Conservation (phyloP, 2,888 invertebrate species). For the Drosophila nr. perissopoda region DNA sequence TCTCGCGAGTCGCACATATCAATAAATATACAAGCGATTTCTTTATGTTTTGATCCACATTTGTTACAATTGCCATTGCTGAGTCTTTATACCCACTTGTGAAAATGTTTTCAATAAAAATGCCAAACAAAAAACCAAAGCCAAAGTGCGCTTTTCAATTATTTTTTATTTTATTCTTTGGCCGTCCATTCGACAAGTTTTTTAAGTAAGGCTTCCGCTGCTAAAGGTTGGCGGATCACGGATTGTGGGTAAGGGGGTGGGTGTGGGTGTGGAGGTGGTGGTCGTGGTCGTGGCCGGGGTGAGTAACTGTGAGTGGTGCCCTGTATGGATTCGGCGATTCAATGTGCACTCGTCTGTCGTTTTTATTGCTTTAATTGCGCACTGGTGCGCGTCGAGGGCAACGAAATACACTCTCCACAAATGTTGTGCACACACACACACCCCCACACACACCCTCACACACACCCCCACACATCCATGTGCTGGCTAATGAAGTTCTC, state of each 20-base stretch:
- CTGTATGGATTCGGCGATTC: constrained; percentile 55
- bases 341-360: constrained; percentile 68
- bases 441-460: background rate
- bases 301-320: constrained; percentile 15
- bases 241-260: background rate
- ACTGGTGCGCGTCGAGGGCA: constrained; percentile 66
- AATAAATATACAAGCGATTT: background rate
- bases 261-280: background rate
- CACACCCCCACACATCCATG: background rate
- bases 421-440: constrained; percentile 45
- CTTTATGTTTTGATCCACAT: background rate
- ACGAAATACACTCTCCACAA: constrained; percentile 52
- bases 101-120: constrained; percentile 37
- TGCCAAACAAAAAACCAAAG: constrained; percentile 42
- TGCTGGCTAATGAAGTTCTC: constrained; percentile 79
- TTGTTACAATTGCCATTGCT: constrained; percentile 3
- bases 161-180: constrained; percentile 56
- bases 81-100: constrained; percentile 4
- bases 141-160: constrained; percentile 71
- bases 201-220: constrained; percentile 35
- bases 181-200: constrained; percentile 63
- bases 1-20: background rate
- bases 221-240: background rate
- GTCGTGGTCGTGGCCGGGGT: no score
- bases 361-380: constrained; percentile 80